Evolutionary conservation across 2,888 invertebrate genomes (phyloP).

Genomic region (Limnephilus auricula): DNA sequence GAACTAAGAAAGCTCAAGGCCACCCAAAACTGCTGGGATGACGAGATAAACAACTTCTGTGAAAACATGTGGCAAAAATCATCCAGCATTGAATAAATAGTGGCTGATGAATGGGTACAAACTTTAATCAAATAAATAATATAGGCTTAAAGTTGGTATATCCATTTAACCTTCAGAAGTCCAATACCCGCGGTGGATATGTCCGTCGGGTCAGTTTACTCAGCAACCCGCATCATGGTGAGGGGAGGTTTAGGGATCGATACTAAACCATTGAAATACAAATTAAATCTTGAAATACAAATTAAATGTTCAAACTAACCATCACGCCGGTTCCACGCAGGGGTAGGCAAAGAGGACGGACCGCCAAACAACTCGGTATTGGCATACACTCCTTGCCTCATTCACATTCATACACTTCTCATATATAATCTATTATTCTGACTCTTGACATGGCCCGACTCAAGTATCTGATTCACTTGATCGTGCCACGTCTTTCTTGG

Average conservation of each 20-base stretch:
- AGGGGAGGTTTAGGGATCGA: constrained; percentile 53
- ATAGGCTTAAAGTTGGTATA: neutral
- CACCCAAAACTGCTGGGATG: neutral
- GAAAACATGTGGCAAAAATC: neutral
- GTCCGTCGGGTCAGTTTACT: constrained; percentile 60
- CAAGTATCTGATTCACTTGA: no score
- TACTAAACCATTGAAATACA: neutral
- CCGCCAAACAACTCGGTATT: no score
- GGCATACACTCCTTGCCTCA: no score
- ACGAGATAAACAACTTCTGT: neutral
- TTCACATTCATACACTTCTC: no score
- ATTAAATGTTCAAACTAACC: no score
- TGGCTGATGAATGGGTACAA: neutral
- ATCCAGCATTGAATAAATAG: neutral
- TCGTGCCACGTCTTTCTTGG: no score
- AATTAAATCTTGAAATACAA: neutral
- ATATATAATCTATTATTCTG: no score
- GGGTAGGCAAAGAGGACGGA: no score
- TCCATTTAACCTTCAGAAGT: constrained; percentile 60
- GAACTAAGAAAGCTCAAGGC: neutral
- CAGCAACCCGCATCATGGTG: constrained; percentile 60
- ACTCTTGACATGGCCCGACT: no score
- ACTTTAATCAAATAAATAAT: neutral
- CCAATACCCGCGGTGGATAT: constrained; percentile 52
- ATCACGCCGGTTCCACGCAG: no score